Percentiles rank a stretch among this genome's conserved stretches.
These are phyloP conservation scores for Oreochromis aureus DNA, from an alignment of 2,113 vertebrate genomes.

Conservation along the genomic window DNA sequence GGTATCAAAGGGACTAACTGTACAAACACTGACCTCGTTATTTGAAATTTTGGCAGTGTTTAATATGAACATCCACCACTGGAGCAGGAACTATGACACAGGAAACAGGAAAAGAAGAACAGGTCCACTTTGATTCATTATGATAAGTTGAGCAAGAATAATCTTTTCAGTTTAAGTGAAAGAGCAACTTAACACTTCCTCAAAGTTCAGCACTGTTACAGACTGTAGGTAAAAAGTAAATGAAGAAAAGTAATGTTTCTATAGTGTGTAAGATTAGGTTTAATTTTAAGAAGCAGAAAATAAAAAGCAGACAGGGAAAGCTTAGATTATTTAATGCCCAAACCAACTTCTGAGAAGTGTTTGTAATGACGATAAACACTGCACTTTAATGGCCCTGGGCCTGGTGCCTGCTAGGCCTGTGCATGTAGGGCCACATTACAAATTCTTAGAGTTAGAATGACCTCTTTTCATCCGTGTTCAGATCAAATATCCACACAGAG, in stretches of 20 bases:
- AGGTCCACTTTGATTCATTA: not conserved
- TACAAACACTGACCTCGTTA: not conserved
- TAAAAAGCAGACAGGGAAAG: not conserved
- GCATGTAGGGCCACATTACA: not conserved
- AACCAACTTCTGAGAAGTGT: not conserved
- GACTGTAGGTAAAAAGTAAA: not conserved
- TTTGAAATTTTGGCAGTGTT: not conserved
- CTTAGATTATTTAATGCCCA: not conserved
- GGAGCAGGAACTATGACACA: not conserved
- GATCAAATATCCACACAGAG: not conserved
- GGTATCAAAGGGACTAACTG: not conserved
- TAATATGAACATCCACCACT: not conserved
- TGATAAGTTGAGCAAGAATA: not conserved
- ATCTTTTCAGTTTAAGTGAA: not conserved
- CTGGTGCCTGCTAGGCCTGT: not conserved
- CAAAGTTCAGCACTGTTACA: not conserved
- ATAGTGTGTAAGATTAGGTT: not conserved
- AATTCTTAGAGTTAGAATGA: not conserved
- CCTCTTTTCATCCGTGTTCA: not conserved
- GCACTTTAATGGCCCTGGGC: not conserved
- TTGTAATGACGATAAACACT: not conserved
- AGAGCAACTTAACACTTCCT: not conserved
- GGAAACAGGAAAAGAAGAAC: not conserved
- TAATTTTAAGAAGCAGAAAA: not conserved
- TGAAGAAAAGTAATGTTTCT: not conserved